Evolutionary conservation across 2,113 vertebrate genomes (phyloP).

Genomic region (Diphyllodes magnificus): DNA sequence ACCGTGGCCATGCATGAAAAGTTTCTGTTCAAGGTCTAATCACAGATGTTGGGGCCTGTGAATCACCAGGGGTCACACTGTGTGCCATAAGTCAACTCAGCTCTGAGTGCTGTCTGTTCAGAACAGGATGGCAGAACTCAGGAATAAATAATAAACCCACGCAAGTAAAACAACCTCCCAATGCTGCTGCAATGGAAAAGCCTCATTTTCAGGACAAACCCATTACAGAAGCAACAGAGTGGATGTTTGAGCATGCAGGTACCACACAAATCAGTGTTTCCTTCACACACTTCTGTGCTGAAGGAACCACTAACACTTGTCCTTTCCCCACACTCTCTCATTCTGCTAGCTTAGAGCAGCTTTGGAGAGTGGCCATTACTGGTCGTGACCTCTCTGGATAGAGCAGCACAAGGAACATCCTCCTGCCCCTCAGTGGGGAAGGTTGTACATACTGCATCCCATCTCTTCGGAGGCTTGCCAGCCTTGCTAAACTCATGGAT

Average conservation of each 20-base stretch:
- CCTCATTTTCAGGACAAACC: neutral
- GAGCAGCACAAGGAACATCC: neutral
- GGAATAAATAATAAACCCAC: neutral
- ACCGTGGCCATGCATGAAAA: neutral
- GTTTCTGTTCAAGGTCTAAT: constrained; percentile 8
- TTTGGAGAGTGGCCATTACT: neutral
- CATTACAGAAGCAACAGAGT: neutral
- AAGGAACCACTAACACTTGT: neutral
- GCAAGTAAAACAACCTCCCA: neutral
- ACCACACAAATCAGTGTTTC: neutral
- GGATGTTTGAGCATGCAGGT: neutral
- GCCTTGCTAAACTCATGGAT: neutral
- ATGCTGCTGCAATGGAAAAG: neutral
- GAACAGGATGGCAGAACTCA: neutral
- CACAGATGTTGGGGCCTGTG: neutral
- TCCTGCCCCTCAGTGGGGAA: neutral
- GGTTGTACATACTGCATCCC: neutral
- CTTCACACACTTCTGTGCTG: neutral
- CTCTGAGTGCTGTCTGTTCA: neutral
- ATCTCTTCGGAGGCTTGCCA: rapidly evolving
- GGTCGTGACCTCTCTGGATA: neutral
- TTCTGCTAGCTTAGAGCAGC: neutral
- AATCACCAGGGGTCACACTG: neutral
- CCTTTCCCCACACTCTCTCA: neutral
- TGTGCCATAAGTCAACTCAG: neutral